Evolutionary conservation across 1,140 invertebrate genomes (phyloP), one percentile per base, ranked within the genome.

Genomic region (Centruroides sculpturatus): DNA sequence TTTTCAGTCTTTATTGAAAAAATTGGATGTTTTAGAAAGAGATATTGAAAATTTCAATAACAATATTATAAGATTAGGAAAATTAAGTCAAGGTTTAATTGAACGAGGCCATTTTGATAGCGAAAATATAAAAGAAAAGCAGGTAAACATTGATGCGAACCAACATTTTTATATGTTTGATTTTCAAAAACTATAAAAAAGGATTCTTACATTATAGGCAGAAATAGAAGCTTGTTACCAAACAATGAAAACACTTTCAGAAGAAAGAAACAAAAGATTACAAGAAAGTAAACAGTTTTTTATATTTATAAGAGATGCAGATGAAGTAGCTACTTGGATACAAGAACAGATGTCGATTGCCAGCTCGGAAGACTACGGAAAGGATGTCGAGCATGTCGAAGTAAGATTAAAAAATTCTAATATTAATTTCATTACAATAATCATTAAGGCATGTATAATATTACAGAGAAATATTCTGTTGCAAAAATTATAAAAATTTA

Each of bases 311-410:
- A 79, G 89, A 50, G 88, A 93, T 71, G 85, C 85, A 9, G 86
- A 89, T 67, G 90, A 94, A 73, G 82, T 90, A 0, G 83, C 85
- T 61, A 87, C 92, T 72, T 95, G 91, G 91, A 85, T 95, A 62
- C 79, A 82, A 35, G 90, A 95, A 69, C 90, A 94, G 75, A 90
- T 88, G 74, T 77, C 83, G 1, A 81, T 83, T 46, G 89, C 91
- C 0, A 88, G 89, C 41, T 89, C 87, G 10, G 92, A 96, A 74
- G 92, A 96, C 71, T 95, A 95, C 69, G 92, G 92, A 0, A 81
- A 85, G 59, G 92, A 96, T 73, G 87, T 96, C 0, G 91, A 95
- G 69, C 91, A 95, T 69, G 93, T 99, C 0, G 96, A 99, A 66
- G 77, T 78, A 55, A 72, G 65, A 52, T 13, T 1, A 53, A 23